Evolutionary conservation across 2,797 vertebrate species (phyloP).

Genomic region (Tarsius wallacei): DNA sequence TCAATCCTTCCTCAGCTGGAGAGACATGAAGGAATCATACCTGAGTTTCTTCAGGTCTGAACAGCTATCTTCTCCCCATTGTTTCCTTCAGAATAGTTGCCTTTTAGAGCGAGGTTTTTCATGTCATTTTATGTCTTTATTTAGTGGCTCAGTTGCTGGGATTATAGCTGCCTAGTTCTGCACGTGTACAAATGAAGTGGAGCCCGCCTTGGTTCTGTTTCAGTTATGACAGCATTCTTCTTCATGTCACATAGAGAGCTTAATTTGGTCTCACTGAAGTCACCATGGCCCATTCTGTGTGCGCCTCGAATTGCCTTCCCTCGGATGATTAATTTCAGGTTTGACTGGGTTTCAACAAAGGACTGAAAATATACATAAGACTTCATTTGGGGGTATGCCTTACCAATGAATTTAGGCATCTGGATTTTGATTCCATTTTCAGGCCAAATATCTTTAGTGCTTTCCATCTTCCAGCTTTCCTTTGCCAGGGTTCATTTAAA

Average conservation of each 20-base stretch:
- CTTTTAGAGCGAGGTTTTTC: neutral
- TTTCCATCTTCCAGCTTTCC: constrained; percentile 42
- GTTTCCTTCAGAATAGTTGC: neutral
- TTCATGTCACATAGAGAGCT: neutral
- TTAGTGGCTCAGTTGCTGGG: neutral
- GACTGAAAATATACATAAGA: neutral
- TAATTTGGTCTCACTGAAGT: neutral
- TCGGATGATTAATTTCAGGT: constrained; percentile 22
- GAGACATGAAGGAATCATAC: neutral
- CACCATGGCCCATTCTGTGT: neutral
- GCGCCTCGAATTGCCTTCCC: neutral
- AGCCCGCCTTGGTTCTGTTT: too few species aligned
- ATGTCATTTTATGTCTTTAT: neutral
- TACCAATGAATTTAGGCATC: neutral
- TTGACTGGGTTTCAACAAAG: neutral
- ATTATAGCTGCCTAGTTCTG: neutral
- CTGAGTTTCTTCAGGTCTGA: neutral
- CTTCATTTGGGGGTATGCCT: neutral
- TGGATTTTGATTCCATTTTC: constrained; percentile 29
- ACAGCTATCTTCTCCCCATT: neutral
- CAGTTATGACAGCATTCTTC: neutral
- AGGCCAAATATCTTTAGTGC: neutral
- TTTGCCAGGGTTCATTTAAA: constrained; percentile 47
- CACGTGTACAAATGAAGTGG: neutral
- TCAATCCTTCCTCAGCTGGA: neutral